Base-by-base conservation (phyloP, 2,888 invertebrate genomes). In the Drosophila subsilvestris region DNA sequence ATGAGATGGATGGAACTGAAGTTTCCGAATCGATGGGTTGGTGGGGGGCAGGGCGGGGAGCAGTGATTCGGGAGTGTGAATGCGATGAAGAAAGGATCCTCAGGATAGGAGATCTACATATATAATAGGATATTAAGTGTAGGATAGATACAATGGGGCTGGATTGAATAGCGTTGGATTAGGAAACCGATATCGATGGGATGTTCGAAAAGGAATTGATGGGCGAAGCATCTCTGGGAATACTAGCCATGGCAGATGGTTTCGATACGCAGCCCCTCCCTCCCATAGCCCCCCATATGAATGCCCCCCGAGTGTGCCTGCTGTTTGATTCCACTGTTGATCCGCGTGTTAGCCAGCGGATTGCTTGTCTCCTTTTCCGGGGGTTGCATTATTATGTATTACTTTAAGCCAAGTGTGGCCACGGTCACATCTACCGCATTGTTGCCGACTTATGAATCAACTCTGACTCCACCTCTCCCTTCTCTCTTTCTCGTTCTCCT, bases 401-500 rank as follows among this genome's bases (percentile, higher is more conserved):
- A 14, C 12, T 32, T 14, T 37, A 37, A 14, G 37, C 37, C 37
- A 37, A 6, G 14, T 14, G 14, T 6, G 14, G 25, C 25, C 37
- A 32, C 12, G 22, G 22, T 3, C 14, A 6, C 6, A 6, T 14
- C 37, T 32, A 5, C 5, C 37, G 14, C 37, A 7, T 37, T 37
- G 37, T n/a, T 7, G 37, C 37, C 37, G 14, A n/a, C 14, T n/a
- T 37, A 14, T 37, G 37, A n/a, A 37, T 37, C 37, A 37, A 45
- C 27, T 47, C 50, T 55, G 18, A n/a, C 43, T 48, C 8, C 25
- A n/a, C 56, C 42, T 42, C 32, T 32, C 20, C 37, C 45, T 44
- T 29, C 54, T 20, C 43, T 9, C 22, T 55, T 48, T 73, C 63
- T 76, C 58, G n/a, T 88, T 73, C 63, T 76, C 58, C 14, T 88